These are phyloP conservation scores for Empis livida DNA, from an alignment of 2,888 invertebrate species.

Conservation along the genomic window DNA sequence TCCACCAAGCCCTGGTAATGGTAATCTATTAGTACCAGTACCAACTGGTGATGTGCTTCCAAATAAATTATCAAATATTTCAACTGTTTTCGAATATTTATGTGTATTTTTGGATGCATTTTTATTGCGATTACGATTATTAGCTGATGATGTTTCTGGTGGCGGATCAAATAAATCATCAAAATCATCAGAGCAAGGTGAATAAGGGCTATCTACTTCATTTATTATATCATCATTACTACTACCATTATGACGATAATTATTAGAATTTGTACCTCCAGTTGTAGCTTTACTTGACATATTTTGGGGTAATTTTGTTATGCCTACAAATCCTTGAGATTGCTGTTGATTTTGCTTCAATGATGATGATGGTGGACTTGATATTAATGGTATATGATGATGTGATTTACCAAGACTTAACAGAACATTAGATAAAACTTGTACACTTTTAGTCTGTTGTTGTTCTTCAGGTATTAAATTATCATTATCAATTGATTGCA, in stretches of 20 bases:
- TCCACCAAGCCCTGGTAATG: constrained; percentile 21
- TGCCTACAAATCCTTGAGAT: constrained; percentile 22
- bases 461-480: constrained; percentile 11
- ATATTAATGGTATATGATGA: constrained; percentile 24
- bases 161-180: constrained; percentile 80
- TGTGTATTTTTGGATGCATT: not conserved
- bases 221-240: constrained; percentile 39
- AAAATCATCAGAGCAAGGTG: constrained; percentile 78
- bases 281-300: constrained; percentile 15
- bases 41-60: constrained; percentile 39
- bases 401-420: constrained; percentile 19
- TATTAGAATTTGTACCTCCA: constrained; percentile 13
- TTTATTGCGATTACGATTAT: not conserved
- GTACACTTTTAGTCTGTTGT: constrained; percentile 20
- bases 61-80: constrained; percentile 52
- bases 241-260: constrained; percentile 14
- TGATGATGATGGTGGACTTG: constrained; percentile 24
- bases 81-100: constrained; percentile 17
- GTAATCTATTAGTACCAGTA: constrained; percentile 12
- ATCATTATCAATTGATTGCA: constrained; percentile 15
- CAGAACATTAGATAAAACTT: constrained; percentile 28
- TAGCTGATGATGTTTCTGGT: constrained; percentile 16
- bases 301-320: constrained; percentile 6
- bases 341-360: constrained; percentile 20
- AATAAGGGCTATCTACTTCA: constrained; percentile 73